Conservation (phyloP, 1,140 invertebrate genomes). For the Zophobas atratus region DNA sequence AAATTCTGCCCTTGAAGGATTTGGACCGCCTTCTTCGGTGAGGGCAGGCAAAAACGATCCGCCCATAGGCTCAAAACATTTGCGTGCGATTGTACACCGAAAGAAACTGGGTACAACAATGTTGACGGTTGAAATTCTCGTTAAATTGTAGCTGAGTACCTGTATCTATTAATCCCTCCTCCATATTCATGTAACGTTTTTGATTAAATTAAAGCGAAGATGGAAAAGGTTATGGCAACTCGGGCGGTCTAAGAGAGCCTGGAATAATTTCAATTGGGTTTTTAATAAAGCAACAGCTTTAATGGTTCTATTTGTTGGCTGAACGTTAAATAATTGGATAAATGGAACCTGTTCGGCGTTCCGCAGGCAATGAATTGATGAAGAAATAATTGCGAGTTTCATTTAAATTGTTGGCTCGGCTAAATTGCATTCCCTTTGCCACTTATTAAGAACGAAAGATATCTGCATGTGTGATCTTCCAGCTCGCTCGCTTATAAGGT, state of each 20-base stretch:
- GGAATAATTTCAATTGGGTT: conserved; percentile 35
- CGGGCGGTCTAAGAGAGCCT: conserved; percentile 1
- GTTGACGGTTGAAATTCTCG: background rate
- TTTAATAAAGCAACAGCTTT: conserved; percentile 42
- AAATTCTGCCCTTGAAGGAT: no score
- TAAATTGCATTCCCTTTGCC: conserved; percentile 37
- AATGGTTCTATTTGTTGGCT: conserved; percentile 42
- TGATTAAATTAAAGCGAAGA: conserved; percentile 30
- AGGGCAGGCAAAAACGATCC: no score
- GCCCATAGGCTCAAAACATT: no score
- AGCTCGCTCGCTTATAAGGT: conserved; percentile 5
- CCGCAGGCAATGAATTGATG: conserved; percentile 39
- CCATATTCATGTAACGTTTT: conserved; percentile 21
- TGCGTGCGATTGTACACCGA: no score
- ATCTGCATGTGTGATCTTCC: conserved; percentile 35
- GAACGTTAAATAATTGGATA: conserved; percentile 43
- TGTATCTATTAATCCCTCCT: conserved; percentile 33
- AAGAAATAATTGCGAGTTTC: conserved; percentile 43
- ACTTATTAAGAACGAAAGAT: conserved; percentile 28
- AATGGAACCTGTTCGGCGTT: conserved; percentile 32
- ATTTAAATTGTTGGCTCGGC: conserved; percentile 40
- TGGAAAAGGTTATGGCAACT: conserved; percentile 14
- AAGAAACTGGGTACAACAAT: no score
- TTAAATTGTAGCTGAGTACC: conserved; percentile 1
- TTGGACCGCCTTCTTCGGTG: no score